phyloP scores from a whole-genome alignment of 2,888 invertebrate species.

The Hirtodrosophila duncani region DNA sequence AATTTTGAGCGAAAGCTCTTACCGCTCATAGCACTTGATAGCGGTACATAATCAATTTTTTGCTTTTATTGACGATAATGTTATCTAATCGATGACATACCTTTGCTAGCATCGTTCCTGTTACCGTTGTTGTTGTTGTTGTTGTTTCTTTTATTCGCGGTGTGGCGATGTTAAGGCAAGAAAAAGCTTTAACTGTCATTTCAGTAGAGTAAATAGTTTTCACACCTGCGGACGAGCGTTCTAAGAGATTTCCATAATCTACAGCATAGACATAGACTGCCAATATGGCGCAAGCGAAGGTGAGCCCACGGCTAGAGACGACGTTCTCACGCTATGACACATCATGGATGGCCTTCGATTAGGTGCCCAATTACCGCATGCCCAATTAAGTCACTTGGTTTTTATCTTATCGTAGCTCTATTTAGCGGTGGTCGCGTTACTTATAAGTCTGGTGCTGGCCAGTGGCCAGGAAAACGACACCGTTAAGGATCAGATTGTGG shows the following conservation, averaged over 20 bases:
- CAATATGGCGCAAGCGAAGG: constrained; percentile 27
- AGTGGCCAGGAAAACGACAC: neutral
- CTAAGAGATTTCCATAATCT: neutral
- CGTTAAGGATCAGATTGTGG: constrained; percentile 52
- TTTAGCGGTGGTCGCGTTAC: neutral
- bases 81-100: constrained; percentile 34
- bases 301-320: constrained; percentile 12
- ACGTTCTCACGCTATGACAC: constrained; percentile 1
- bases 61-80: constrained; percentile 27
- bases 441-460: constrained; percentile 8
- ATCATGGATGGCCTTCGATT: neutral
- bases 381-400: constrained; percentile 4
- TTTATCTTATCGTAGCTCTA: constrained; percentile 7
- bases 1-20: constrained; percentile 31
- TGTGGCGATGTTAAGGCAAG: neutral
- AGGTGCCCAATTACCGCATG: constrained; percentile 3
- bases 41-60: constrained; percentile 31
- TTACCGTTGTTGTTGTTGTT: neutral
- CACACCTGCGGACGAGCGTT: constrained; percentile 5
- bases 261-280: neutral
- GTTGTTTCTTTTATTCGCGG: neutral
- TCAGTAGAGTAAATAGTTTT: constrained; percentile 25
- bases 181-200: neutral
- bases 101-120: constrained; percentile 11
- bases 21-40: constrained; percentile 2